phyloP scores from a whole-genome alignment of 2,888 invertebrate genomes.

The Neelides folsomi region DNA sequence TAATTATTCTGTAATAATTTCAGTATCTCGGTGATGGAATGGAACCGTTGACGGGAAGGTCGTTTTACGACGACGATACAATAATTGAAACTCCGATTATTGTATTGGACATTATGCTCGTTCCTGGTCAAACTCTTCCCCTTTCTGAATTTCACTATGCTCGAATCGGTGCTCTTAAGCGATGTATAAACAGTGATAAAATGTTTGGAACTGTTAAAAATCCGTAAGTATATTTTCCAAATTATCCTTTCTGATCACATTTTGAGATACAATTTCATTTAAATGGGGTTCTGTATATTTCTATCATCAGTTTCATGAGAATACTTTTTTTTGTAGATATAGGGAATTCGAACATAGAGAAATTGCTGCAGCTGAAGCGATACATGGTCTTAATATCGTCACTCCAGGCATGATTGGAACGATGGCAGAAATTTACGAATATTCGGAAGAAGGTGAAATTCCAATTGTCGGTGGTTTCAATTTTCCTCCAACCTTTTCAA shows the following conservation, averaged over 20 bases:
- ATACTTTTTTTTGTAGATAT: no score
- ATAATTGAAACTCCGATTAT: conserved; percentile 46
- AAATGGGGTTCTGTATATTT: no score
- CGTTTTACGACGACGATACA: conserved; percentile 44
- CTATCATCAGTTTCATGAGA: no score
- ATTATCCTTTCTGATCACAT: no score
- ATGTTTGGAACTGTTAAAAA: conserved; percentile 52
- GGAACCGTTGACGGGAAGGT: conserved; percentile 51
- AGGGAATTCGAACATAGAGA: no score
- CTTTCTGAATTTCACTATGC: conserved; percentile 48
- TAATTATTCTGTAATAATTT: no score
- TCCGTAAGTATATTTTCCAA: conserved; percentile 34
- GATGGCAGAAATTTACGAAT: conserved; percentile 53
- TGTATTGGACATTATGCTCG: conserved; percentile 50
- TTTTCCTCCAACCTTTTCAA: conserved; percentile 18
- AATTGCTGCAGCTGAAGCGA: no score
- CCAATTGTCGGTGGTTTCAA: not conserved
- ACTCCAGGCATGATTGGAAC: conserved; percentile 42
- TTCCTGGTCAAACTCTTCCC: conserved; percentile 69
- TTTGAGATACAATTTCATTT: no score
- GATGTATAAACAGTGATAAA: conserved; percentile 46
- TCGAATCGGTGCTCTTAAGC: conserved; percentile 47
- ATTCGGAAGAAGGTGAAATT: conserved; percentile 40
- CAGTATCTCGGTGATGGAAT: conserved; percentile 49
- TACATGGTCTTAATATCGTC: no score